Conservation (phyloP, 1,140 invertebrate genomes). For the Subanguina moxae region DNA sequence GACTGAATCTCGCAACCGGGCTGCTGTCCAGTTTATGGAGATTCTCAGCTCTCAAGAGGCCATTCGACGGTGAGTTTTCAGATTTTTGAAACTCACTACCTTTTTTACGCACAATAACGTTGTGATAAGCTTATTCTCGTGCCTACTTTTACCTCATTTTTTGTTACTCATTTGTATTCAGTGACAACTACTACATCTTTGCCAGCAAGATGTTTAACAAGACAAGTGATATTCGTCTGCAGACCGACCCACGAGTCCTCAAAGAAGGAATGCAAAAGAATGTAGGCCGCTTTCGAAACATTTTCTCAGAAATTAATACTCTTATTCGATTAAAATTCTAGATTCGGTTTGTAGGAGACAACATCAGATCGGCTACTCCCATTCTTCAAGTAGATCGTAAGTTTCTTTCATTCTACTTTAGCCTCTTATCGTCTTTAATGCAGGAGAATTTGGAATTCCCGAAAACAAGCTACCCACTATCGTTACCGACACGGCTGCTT, state of each 20-base stretch:
- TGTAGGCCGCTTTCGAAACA: not conserved
- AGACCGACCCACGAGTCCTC: constrained; percentile 22
- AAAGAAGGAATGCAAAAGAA: constrained; percentile 38
- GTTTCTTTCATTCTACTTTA: constrained; percentile 11
- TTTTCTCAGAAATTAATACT: not conserved
- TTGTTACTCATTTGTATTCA: constrained; percentile 13
- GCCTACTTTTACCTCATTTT: not conserved
- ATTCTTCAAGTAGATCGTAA: constrained; percentile 27
- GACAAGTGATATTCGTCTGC: constrained; percentile 17
- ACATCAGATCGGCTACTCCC: not conserved
- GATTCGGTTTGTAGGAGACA: constrained; percentile 28
- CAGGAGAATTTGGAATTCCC: no score
- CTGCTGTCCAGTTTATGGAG: constrained; percentile 25
- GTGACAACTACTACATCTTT: constrained; percentile 25
- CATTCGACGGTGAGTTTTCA: constrained; percentile 9
- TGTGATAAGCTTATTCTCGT: no score
- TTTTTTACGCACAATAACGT: no score
- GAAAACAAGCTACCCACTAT: no score
- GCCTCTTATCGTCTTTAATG: not conserved
- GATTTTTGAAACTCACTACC: no score
- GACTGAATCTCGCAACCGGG: constrained; percentile 4
- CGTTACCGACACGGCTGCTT: no score
- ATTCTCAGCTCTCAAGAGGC: constrained; percentile 13
- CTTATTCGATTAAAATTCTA: not conserved
- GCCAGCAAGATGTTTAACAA: constrained; percentile 18